Evolutionary conservation across 1,140 invertebrate species (phyloP), one percentile per base, ranked within the genome.

Genomic region (Nasonia longicornis): DNA sequence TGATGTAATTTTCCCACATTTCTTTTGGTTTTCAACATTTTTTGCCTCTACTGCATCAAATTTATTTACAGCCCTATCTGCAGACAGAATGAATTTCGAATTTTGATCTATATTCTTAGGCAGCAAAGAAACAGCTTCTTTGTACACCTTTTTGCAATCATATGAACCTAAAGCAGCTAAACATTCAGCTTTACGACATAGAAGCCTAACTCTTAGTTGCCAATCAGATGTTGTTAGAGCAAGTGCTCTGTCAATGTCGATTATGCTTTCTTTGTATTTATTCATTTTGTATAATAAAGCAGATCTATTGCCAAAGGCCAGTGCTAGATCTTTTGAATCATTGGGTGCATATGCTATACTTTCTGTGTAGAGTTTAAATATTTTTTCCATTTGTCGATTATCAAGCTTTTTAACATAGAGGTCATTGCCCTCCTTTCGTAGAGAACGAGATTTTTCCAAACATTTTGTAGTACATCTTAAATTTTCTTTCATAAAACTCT

Each of bases 291-390:
- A 8, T 45, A 81, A 42, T 12, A 81, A 38, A 64, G 73, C 73
- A 26, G 79, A 81, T 73, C 74, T 71, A 48, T 81, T 81, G 4
- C 38, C 74, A 72, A 52, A 77, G 14, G 67, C 80, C 7, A 64
- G 2, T 16, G 71, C 71, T 8, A 71, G 71, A 10, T 48, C 64
- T 75, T 75, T 6, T 26, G 79, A 80, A 76, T 71, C 12, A 20
- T 10, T 29, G 20, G 79, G 73, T n/a, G 79, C 79, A n/a, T 22
- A 70, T 11, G 79, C 79, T 38, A 81, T 76, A 29, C 79, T 81
- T 20, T 81, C 20, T 29, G 69, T 72, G 63, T 81, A 81, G 38
- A 48, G 12, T 22, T 76, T 2, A 52, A 67, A 81, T 8, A 69
- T 38, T 67, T 58, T 67, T 63, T 70, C 45, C 35, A 58, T 14